A percentile compares a stretch with the other conserved stretches of the same genome.
Conservation (phyloP, 92 coral and sea anemone species). For the Epizoanthus scotinus region DNA sequence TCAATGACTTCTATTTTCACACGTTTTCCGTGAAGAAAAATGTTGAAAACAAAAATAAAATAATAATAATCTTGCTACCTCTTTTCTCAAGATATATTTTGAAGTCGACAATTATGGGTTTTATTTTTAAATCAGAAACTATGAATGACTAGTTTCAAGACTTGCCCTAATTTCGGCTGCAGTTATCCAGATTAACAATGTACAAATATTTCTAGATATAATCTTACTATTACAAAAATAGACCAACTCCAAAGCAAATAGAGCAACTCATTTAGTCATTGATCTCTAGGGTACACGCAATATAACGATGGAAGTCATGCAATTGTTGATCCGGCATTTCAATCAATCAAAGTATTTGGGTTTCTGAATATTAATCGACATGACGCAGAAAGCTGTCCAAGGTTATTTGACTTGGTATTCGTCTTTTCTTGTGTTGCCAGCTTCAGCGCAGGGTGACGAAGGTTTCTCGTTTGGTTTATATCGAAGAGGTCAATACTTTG, state of each 20-base stretch:
- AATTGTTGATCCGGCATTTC: not conserved
- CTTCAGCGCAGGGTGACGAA: constrained; percentile 5
- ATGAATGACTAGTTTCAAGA: not conserved
- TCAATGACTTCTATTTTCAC: constrained; percentile 12
- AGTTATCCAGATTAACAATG: not conserved
- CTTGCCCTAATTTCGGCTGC: not conserved
- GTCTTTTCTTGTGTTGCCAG: not conserved
- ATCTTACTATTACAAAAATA: constrained; percentile 20
- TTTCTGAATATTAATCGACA: not conserved
- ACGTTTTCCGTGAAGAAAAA: constrained; percentile 27
- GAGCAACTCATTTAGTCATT: not conserved
- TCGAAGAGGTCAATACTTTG: constrained; percentile 30
- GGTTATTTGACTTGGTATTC: not conserved
- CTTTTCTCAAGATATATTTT: not conserved
- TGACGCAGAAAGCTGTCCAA: not conserved
- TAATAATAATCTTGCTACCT: not conserved
- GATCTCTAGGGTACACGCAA: not conserved
- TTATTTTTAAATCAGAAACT: not conserved
- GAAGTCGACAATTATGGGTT: not conserved
- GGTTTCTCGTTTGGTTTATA: constrained; percentile 11
- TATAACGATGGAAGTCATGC: not conserved
- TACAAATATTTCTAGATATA: constrained; percentile 4
- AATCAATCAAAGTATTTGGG: not conserved
- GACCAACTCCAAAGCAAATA: not conserved
- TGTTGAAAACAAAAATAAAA: not conserved